A percentile compares a stretch with the other conserved stretches of the same genome.
Conservation (phyloP, 2,888 invertebrate species). For the Xanthorhoe spadicearia region DNA sequence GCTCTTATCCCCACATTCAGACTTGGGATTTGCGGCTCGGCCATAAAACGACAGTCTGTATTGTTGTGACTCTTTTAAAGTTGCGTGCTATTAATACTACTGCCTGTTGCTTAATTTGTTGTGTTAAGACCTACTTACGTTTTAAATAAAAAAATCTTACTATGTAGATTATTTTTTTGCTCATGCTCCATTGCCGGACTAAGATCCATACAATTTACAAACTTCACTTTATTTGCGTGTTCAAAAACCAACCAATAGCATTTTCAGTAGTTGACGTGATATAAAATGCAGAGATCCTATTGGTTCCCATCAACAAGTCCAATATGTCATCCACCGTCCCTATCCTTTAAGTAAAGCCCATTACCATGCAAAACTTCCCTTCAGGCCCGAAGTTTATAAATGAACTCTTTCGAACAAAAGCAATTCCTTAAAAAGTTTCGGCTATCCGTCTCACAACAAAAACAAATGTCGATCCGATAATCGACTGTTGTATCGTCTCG, state of each 20-base stretch:
- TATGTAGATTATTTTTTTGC: too few species aligned
- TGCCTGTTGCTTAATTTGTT: neutral
- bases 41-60: constrained; percentile 59
- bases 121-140: too few species aligned
- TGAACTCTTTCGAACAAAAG: constrained; percentile 30
- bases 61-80: constrained; percentile 39
- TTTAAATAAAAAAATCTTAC: too few species aligned
- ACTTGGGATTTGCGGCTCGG: constrained; percentile 70
- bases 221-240: too few species aligned
- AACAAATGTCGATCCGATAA: constrained; percentile 46
- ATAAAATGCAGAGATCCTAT: neutral
- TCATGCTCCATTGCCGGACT: too few species aligned
- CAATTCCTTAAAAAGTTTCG: constrained; percentile 41
- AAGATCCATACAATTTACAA: too few species aligned
- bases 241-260: neutral
- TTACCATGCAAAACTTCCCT: constrained; percentile 11
- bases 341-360: constrained; percentile 10
- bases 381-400: constrained; percentile 31
- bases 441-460: constrained; percentile 44
- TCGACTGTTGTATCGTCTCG: constrained; percentile 44
- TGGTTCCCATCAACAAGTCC: neutral
- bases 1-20: constrained; percentile 73
- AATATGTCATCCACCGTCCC: neutral
- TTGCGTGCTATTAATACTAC: constrained; percentile 20
- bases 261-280: neutral